Conservation (phyloP, 2,888 invertebrate species). For the Brenthis daphne region DNA sequence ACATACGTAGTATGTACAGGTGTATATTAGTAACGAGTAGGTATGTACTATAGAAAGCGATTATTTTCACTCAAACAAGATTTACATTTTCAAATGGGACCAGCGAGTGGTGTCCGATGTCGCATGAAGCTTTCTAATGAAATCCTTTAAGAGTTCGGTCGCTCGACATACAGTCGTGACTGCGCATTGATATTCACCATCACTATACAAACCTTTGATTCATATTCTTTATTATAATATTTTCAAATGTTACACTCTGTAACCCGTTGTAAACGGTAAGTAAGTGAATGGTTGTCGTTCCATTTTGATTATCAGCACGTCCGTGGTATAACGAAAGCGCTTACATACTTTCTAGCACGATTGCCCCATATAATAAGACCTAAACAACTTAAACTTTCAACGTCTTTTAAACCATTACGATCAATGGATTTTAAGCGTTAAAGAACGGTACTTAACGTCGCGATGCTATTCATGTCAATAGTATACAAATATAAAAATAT, state of each 20-base stretch:
- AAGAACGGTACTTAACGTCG: conserved; percentile 15
- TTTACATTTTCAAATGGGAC: conserved; percentile 57
- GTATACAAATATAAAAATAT: conserved; percentile 49
- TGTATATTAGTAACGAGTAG: too few species aligned
- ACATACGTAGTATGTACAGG: too few species aligned
- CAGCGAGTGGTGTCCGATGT: conserved; percentile 57
- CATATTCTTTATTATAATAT: conserved; percentile 11
- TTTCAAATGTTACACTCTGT: conserved; percentile 22
- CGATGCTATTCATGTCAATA: conserved; percentile 20
- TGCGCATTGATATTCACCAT: conserved; percentile 51
- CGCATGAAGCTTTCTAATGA: conserved; percentile 64
- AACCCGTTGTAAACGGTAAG: not conserved
- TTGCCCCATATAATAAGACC: conserved; percentile 61
- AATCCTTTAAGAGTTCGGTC: conserved; percentile 44
- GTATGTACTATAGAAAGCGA: conserved; percentile 51
- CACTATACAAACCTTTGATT: conserved; percentile 1
- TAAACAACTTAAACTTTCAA: conserved; percentile 60
- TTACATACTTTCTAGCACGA: conserved; percentile 72
- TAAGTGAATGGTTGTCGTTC: conserved; percentile 30
- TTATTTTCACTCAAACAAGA: conserved; percentile 61
- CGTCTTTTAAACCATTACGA: conserved; percentile 35
- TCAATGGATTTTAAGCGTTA: conserved; percentile 27
- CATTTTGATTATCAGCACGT: conserved; percentile 48
- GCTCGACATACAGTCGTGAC: conserved; percentile 54
- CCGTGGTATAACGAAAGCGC: conserved; percentile 62